Evolutionary conservation across 2,113 vertebrate genomes (phyloP), one percentile per base, ranked within the genome.

Genomic region (Aphelocoma coerulescens): DNA sequence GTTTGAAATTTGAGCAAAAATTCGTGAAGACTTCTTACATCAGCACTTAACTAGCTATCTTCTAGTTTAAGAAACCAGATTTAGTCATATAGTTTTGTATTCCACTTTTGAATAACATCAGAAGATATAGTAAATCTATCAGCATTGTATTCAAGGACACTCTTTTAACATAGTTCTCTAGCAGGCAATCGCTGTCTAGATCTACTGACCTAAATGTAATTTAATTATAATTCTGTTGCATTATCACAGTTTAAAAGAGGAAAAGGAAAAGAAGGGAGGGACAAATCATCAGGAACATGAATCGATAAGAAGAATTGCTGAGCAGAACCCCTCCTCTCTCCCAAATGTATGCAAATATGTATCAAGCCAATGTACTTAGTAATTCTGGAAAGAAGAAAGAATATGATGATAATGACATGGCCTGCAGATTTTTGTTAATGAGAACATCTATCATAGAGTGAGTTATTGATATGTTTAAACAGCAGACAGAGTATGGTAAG

Each of bases 371-470:
- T 0, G 1, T 32, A 73, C 23, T 81, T 49, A 52, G 32, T 18
- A 79, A 88, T 51, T 20, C 49, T 51, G 58, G 23, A 82, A 89
- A 79, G 48, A 89, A 84, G 51, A 86, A 76, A 65, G 46, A 79
- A 9, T 37, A 71, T 84, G 10, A 69, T 79, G 55, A 91, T 86
- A 88, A 90, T 77, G 52, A 63, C 52, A 68, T n/a, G 22, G 51
- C 93, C 92, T 84, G 39, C 30, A 92, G 85, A 30, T 88, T 91
- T 93, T 78, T 86, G 15, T 85, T 91, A 94, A 92, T 80, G 63
- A 86, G 22, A 90, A 41, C 39, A 91, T 86, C 55, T 83, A 90
- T 95, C 82, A 41, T 74, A 35, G 11, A 73, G 37, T 23, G 43
- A 79, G 32, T 80, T 89, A 77, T 30, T 88, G 54, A 71, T 72